These are phyloP conservation scores for Harmothoe impar DNA, from an alignment of 2,888 invertebrate species.

Conservation along the genomic window DNA sequence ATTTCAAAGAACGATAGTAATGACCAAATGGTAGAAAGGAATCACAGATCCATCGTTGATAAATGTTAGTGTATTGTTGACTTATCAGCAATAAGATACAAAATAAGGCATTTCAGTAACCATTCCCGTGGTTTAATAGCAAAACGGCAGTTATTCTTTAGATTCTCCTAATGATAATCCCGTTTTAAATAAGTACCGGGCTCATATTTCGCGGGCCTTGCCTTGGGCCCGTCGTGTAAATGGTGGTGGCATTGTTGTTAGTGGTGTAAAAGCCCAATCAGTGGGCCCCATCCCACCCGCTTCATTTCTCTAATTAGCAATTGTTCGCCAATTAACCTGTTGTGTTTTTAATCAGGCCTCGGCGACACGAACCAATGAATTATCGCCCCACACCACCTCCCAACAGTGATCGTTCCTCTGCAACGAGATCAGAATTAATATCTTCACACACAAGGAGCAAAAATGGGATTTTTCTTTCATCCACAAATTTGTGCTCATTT, in stretches of 20 bases:
- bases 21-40: no score
- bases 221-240: background rate
- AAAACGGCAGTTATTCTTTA: no score
- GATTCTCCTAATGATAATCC: no score
- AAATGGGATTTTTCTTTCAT: background rate
- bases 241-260: conserved; percentile 1
- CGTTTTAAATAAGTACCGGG: no score
- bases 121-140: no score
- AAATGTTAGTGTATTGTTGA: no score
- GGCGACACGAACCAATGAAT: conserved; percentile 28
- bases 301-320: conserved; percentile 56
- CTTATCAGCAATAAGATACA: no score
- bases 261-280: background rate
- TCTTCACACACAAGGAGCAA: background rate
- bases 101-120: no score
- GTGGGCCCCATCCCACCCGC: background rate
- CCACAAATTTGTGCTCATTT: background rate
- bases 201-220: background rate
- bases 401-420: background rate
- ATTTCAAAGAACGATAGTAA: no score
- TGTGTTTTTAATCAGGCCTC: conserved; percentile 11
- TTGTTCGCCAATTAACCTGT: conserved; percentile 58
- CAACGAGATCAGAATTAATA: background rate
- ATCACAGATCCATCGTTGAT: no score
- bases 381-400: background rate